A percentile compares a stretch with the other conserved stretches of the same genome.
Conservation (phyloP, 2,113 vertebrate genomes). For the Sminthopsis crassicaudata region DNA sequence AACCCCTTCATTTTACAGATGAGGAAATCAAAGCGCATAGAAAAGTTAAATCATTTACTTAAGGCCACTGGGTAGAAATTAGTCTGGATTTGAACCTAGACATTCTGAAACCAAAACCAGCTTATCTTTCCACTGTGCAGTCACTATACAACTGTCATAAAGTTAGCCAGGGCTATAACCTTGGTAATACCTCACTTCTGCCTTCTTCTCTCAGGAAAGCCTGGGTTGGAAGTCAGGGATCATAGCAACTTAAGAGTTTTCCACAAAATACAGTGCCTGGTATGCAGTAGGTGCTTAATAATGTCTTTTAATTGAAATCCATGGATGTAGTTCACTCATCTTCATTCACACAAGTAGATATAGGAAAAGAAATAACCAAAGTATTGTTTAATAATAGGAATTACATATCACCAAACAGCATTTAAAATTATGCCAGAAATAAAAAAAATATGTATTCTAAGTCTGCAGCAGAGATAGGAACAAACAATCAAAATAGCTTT, state of each 20-base stretch:
- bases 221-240: neutral
- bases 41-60: neutral
- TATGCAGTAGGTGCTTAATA: neutral
- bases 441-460: neutral
- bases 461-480: neutral
- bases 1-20: neutral
- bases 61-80: neutral
- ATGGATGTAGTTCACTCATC: neutral
- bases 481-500: neutral
- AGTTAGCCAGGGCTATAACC: neutral
- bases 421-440: neutral
- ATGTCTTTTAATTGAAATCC: neutral
- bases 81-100: neutral
- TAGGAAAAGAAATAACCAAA: neutral
- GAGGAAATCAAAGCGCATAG: neutral
- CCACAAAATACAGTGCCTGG: neutral
- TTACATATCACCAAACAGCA: neutral
- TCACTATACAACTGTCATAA: neutral
- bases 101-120: neutral
- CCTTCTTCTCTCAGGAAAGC: neutral
- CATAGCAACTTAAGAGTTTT: neutral
- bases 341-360: neutral
- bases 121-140: neutral
- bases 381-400: neutral
- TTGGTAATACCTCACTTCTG: neutral